phyloP scores from a whole-genome alignment of 2,113 vertebrate genomes.

The Alethe diademata region DNA sequence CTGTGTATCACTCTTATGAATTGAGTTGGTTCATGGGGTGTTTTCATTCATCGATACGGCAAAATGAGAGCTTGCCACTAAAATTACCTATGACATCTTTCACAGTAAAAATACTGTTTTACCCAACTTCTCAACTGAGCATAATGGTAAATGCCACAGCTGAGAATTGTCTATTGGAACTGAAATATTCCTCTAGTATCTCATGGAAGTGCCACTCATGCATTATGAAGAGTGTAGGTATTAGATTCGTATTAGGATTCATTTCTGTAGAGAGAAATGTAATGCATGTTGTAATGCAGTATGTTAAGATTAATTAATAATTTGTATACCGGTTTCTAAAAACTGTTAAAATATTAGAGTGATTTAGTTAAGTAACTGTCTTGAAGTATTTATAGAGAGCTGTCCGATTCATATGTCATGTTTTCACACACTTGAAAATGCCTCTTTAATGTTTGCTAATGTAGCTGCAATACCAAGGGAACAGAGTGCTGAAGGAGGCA shows the following conservation, averaged over 20 bases:
- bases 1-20: not conserved
- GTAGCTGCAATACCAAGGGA: not conserved
- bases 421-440: not conserved
- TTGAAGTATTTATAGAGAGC: not conserved
- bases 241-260: not conserved
- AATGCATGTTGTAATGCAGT: not conserved
- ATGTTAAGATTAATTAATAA: not conserved
- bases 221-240: not conserved
- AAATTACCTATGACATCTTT: not conserved
- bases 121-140: not conserved
- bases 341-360: not conserved
- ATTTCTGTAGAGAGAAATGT: not conserved
- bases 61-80: not conserved
- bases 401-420: fast-evolving
- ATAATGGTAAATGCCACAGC: not conserved
- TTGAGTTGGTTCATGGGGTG: not conserved
- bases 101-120: not conserved
- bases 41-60: not conserved
- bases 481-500: not conserved
- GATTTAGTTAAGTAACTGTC: not conserved
- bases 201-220: not conserved
- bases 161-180: not conserved
- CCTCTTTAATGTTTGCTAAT: not conserved
- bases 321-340: not conserved
- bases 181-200: not conserved